Evolutionary conservation across 2,797 vertebrate genomes (phyloP).

Genomic region (Bufotes viridis): DNA sequence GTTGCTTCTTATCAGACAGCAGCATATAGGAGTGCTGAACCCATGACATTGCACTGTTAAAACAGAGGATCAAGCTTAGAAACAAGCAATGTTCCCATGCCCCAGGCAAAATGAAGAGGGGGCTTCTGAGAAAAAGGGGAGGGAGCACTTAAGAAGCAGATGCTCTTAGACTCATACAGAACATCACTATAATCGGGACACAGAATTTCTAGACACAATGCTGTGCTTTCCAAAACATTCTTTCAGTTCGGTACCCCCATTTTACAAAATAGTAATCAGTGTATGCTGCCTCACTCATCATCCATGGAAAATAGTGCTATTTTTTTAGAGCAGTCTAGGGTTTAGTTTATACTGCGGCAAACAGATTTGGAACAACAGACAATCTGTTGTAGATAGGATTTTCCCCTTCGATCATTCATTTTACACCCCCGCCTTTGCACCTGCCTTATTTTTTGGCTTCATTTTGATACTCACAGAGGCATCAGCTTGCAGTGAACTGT

Average conservation of each 20-base stretch:
- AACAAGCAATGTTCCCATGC: conserved; percentile 73
- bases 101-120: conserved; percentile 65
- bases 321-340: conserved; percentile 74
- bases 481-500: conserved; percentile 79
- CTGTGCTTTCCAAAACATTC: conserved; percentile 67
- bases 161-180: conserved; percentile 72
- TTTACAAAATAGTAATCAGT: conserved; percentile 72
- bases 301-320: conserved; percentile 48
- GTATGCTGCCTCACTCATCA: conserved; percentile 55
- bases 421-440: conserved; percentile 74
- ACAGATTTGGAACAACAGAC: conserved; percentile 75
- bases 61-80: conserved; percentile 61
- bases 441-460: conserved; percentile 80
- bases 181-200: conserved; percentile 71
- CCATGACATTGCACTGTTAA: conserved; percentile 61
- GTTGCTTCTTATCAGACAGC: conserved; percentile 68
- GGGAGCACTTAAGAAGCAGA: conserved; percentile 72
- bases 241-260: conserved; percentile 69
- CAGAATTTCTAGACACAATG: conserved; percentile 72
- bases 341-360: conserved; percentile 75
- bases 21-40: conserved; percentile 66
- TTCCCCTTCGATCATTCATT: conserved; percentile 53
- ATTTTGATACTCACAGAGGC: conserved; percentile 75
- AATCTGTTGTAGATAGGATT: conserved; percentile 72
- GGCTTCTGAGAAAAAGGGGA: conserved; percentile 69